phyloP scores from a whole-genome alignment of 2,113 vertebrate genomes.

The Chaenocephalus aceratus region DNA sequence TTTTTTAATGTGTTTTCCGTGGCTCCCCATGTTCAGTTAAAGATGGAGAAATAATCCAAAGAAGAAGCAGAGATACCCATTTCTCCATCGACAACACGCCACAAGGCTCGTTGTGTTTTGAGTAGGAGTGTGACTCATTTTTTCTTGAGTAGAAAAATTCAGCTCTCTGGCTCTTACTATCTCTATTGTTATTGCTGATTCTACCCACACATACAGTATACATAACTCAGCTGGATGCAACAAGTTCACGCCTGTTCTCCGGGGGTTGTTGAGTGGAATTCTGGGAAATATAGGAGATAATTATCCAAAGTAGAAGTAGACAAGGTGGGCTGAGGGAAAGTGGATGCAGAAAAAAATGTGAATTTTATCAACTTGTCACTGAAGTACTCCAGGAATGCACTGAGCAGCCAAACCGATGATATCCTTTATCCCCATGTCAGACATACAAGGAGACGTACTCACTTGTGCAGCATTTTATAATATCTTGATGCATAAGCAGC shows the following conservation, averaged over 20 bases:
- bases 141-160: slow-evolving; percentile 78
- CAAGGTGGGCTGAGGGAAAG: slow-evolving; percentile 24
- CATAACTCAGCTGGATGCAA: slow-evolving; percentile 74
- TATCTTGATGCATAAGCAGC: not conserved
- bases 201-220: slow-evolving; percentile 78
- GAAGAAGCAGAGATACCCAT: slow-evolving; percentile 51
- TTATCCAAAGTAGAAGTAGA: slow-evolving; percentile 48
- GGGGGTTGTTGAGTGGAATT: slow-evolving; percentile 61
- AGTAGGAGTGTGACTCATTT: slow-evolving; percentile 80
- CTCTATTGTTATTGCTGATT: slow-evolving; percentile 76
- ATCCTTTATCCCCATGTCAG: slow-evolving; percentile 5
- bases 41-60: slow-evolving; percentile 28
- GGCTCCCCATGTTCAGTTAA: slow-evolving; percentile 14
- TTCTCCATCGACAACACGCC: slow-evolving; percentile 54
- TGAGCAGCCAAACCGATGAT: slow-evolving; percentile 8
- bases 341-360: slow-evolving; percentile 36
- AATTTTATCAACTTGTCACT: slow-evolving; percentile 26
- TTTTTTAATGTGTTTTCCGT: not conserved
- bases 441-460: slow-evolving; percentile 11
- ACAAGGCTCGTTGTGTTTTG: slow-evolving; percentile 74
- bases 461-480: slow-evolving; percentile 33
- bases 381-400: slow-evolving; percentile 35
- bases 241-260: slow-evolving; percentile 73
- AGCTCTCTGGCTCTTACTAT: slow-evolving; percentile 75
- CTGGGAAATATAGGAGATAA: slow-evolving; percentile 68